Base-by-base conservation (phyloP, 2,113 vertebrate genomes). In the Lanius collurio region DNA sequence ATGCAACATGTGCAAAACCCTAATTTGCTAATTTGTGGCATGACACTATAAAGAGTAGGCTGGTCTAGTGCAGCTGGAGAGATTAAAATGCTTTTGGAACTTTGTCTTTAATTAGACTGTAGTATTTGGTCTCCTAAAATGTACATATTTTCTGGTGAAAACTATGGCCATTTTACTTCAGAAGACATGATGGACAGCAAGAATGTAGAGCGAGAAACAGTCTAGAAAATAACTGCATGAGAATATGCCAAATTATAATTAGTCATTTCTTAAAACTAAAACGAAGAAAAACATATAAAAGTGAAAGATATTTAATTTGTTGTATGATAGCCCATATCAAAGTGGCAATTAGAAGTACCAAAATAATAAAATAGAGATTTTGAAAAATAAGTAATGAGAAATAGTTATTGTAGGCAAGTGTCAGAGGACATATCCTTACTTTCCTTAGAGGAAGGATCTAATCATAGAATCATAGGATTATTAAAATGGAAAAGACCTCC, bases 121-220 rank as follows among this genome's bases (percentile, higher is more conserved):
- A 63, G 42, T 87, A 96, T 95, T 94, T 97, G 96, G 22, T 69
- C 70, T 67, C 62, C 30, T 75, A 71, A 70, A 97, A 91, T 49
- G 50, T 33, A 37, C 27, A 81, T 33, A 33, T 47, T 82, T 97
- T 82, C 60, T 90, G 44, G 39, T 83, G 60, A 53, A 69, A 94
- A 69, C 35, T 73, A 13, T 17, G 15, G 35, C 15, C 21, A 15
- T 86, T 94, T 86, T 77, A 88, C 91, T 87, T 95, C 76, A 71
- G 82, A 91, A 89, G n/a, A 84, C 11, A 31, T 79, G 22, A 79
- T 37, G 69, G 59, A 74, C 63, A 67, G 7, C 41, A 92, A 75
- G 50, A 42, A 26, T 69, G 27, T 23, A 33, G 56, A 94, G 21
- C 85, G 30, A 95, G n/a, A 65, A 74, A 64, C 22, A 83, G 18